Conservation (phyloP, 2,113 vertebrate genomes). For the Hypanus sabinus region DNA sequence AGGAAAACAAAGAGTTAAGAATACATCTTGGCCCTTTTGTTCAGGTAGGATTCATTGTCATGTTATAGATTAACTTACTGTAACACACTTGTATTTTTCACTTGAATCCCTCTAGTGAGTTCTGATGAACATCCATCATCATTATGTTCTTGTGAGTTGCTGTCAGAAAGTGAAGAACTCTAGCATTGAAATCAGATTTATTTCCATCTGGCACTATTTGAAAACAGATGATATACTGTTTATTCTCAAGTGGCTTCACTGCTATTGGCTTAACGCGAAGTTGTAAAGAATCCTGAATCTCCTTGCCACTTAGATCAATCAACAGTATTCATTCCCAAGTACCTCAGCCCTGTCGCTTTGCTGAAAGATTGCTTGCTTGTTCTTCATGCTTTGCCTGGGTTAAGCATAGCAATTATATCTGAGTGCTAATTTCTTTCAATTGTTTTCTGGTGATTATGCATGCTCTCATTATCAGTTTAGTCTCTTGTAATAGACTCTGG, state of each 20-base stretch:
- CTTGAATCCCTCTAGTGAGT: background rate
- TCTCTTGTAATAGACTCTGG: background rate
- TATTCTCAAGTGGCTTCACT: background rate
- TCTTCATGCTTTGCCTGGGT: background rate
- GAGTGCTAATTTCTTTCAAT: background rate
- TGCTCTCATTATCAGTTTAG: background rate
- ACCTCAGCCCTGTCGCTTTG: background rate
- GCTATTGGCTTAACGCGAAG: background rate
- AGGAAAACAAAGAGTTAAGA: background rate
- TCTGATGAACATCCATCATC: background rate
- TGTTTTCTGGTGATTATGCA: background rate
- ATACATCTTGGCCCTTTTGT: background rate
- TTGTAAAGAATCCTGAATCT: background rate
- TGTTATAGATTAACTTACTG: background rate
- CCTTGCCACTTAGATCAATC: background rate
- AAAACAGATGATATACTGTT: background rate
- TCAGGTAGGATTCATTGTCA: background rate
- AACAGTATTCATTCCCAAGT: background rate
- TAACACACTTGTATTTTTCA: background rate
- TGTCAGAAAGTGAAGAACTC: background rate
- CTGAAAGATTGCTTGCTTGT: background rate
- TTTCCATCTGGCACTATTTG: background rate
- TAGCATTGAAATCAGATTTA: background rate
- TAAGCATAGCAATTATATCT: background rate
- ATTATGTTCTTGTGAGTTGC: background rate